phyloP scores from a whole-genome alignment of 92 coral and sea anemone genomes.

The Paramuricea clavata region DNA sequence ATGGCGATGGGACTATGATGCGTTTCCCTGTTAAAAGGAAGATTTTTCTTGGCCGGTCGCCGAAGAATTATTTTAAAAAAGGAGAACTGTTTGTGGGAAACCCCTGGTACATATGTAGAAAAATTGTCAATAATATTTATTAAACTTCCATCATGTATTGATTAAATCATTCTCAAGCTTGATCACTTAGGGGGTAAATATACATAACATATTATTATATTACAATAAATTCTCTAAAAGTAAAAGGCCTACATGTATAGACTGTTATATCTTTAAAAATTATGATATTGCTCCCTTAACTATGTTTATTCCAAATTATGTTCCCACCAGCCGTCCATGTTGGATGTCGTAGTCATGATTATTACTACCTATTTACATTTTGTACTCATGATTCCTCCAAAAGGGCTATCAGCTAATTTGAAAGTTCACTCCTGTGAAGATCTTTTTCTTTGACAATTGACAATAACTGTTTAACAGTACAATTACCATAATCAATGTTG shows the following conservation, averaged over 20 bases:
- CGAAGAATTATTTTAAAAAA: background rate
- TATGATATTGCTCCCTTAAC: too few relatives aligned
- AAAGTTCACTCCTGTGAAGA: slow-evolving; percentile 62
- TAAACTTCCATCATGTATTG: background rate
- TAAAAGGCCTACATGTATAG: too few relatives aligned
- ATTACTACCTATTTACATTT: slow-evolving; percentile 17
- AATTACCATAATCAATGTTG: slow-evolving; percentile 20
- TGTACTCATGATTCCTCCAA: slow-evolving; percentile 34
- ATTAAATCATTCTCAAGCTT: slow-evolving; percentile 11
- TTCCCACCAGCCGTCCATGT: background rate
- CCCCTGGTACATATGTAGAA: background rate
- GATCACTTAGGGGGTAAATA: slow-evolving; percentile 22
- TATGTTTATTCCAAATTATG: too few relatives aligned
- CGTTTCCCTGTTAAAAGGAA: background rate
- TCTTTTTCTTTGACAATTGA: too few relatives aligned
- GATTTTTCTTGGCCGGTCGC: background rate
- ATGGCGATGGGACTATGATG: slow-evolving; percentile 7
- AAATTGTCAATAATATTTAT: background rate
- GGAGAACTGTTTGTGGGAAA: background rate
- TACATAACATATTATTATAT: slow-evolving; percentile 9
- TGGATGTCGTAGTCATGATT: too few relatives aligned
- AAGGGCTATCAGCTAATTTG: slow-evolving; percentile 66
- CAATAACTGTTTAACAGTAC: slow-evolving; percentile 65
- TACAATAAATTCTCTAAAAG: too few relatives aligned
- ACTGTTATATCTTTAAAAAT: too few relatives aligned